Evolutionary conservation across 2,797 vertebrate species (phyloP).

Genomic region (Aulostomus chinensis): DNA sequence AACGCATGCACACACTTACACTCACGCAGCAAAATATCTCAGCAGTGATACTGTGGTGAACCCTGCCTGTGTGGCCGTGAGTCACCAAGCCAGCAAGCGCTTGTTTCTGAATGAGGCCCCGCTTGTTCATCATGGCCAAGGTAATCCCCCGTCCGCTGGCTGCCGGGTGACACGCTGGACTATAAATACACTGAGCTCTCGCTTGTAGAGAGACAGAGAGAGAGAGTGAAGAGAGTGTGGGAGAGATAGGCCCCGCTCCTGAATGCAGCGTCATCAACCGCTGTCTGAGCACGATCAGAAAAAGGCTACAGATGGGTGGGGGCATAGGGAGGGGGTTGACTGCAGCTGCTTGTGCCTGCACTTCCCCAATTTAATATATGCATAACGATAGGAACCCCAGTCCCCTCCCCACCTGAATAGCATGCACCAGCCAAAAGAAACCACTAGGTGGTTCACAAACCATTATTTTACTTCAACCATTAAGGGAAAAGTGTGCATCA

Average conservation of each 20-base stretch:
- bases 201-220: slow-evolving; percentile 39
- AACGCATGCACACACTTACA: background rate
- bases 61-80: slow-evolving; percentile 59
- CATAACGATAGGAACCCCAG: slow-evolving; percentile 25
- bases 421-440: slow-evolving; percentile 19
- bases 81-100: slow-evolving; percentile 56
- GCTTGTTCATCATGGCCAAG: slow-evolving; percentile 66
- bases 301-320: slow-evolving; percentile 33
- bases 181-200: slow-evolving; percentile 79
- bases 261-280: slow-evolving; percentile 69
- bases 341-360: slow-evolving; percentile 57
- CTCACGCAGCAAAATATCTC: slow-evolving; percentile 42
- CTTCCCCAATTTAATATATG: slow-evolving; percentile 38
- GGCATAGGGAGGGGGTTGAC: slow-evolving; percentile 6
- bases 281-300: slow-evolving; percentile 59
- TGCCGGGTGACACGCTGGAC: slow-evolving; percentile 69
- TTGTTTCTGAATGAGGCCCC: slow-evolving; percentile 72
- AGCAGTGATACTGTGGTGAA: slow-evolving; percentile 34
- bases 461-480: slow-evolving; percentile 23
- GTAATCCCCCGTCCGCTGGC: slow-evolving; percentile 78
- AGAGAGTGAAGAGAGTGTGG: slow-evolving; percentile 8
- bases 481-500: slow-evolving; percentile 9
- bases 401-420: slow-evolving; percentile 8
- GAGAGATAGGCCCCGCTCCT: slow-evolving; percentile 36
- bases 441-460: background rate